Evolutionary conservation across 2,113 vertebrate species (phyloP).

Genomic region (Corvus hawaiiensis): DNA sequence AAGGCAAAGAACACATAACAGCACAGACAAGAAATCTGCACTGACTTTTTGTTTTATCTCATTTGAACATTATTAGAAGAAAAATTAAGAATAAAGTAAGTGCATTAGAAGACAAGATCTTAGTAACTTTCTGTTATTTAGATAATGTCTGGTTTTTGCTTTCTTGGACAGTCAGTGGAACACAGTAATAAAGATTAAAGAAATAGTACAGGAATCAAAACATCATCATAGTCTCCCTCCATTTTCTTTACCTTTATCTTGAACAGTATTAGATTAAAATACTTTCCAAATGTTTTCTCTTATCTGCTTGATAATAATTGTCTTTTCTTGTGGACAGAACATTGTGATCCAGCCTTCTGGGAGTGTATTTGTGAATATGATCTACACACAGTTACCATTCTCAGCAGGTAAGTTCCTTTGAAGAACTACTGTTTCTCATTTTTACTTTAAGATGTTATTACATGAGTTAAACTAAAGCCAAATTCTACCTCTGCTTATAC

Average conservation of each 20-base stretch:
- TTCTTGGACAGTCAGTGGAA: not conserved
- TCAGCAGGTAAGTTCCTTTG: conserved; percentile 72
- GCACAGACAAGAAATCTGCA: not conserved
- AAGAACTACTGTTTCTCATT: not conserved
- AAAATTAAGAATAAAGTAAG: not conserved
- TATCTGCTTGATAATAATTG: not conserved
- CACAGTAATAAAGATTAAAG: not conserved
- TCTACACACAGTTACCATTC: conserved; percentile 82
- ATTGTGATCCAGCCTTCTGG: conserved; percentile 76
- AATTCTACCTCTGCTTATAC: not conserved
- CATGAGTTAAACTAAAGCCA: not conserved
- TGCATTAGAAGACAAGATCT: not conserved
- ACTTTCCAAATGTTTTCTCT: not conserved
- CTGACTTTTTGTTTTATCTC: not conserved
- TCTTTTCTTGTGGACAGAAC: conserved; percentile 65
- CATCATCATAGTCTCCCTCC: not conserved
- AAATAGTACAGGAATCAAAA: not conserved
- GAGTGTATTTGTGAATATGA: conserved; percentile 78
- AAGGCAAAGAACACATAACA: not conserved
- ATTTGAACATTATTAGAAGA: not conserved
- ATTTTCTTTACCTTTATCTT: not conserved
- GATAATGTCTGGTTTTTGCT: not conserved
- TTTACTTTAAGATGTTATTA: not conserved
- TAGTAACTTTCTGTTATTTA: not conserved
- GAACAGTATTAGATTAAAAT: not conserved